A percentile compares a stretch with the other conserved stretches of the same genome.
Conservation (phyloP, 2,113 vertebrate genomes). For the Aix galericulata region DNA sequence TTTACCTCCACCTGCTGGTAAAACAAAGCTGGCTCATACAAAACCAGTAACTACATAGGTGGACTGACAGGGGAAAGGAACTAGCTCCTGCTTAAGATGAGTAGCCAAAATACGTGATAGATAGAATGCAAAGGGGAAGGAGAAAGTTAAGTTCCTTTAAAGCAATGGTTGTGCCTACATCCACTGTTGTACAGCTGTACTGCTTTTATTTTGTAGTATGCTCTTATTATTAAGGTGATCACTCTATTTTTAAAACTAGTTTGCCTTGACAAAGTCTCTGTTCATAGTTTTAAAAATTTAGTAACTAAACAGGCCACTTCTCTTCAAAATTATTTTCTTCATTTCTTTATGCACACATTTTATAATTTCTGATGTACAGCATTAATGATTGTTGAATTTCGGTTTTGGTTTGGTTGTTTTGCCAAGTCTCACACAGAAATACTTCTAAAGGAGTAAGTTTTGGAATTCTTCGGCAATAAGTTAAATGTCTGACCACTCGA, state of each 20-base stretch:
- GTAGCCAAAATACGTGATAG: background rate
- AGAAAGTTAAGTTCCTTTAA: background rate
- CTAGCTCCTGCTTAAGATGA: background rate
- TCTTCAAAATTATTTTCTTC: background rate
- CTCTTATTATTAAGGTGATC: background rate
- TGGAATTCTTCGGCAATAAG: background rate
- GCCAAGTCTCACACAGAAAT: background rate
- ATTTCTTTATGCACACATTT: background rate
- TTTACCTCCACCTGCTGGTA: slow-evolving; percentile 51
- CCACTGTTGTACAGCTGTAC: background rate
- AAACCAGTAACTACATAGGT: background rate
- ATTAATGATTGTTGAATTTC: background rate
- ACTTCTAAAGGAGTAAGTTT: background rate
- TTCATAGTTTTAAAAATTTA: background rate
- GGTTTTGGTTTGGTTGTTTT: background rate
- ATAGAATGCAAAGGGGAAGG: background rate
- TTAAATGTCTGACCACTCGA: background rate
- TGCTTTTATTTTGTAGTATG: background rate
- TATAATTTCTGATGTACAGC: background rate
- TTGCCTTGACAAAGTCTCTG: background rate
- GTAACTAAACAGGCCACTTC: background rate
- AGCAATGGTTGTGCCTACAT: background rate
- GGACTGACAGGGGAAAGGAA: background rate
- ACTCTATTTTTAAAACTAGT: background rate
- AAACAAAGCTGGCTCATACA: background rate